A percentile compares a stretch with the other conserved stretches of the same genome.
Conservation (phyloP, 2,888 invertebrate genomes). For the Cacoxenus indagator region DNA sequence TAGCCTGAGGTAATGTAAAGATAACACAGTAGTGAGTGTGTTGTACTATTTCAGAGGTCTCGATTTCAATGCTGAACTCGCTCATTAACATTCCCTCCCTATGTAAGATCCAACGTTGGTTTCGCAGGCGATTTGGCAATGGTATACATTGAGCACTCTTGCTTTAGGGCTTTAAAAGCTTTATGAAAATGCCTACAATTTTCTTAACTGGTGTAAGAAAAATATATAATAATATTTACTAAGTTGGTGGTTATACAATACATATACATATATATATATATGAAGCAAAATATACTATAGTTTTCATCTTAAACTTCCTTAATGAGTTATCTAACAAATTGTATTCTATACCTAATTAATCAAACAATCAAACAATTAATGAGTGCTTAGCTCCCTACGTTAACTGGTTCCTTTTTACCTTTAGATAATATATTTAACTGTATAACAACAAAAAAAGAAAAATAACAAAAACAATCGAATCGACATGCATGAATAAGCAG, state of each 20-base stretch:
- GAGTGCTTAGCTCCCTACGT: conserved; percentile 10
- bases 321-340: not conserved
- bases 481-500: conserved; percentile 14
- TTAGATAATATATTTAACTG: not conserved
- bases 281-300: conserved; percentile 18
- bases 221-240: not conserved
- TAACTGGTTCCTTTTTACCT: conserved; percentile 17
- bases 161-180: too few species aligned
- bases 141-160: too few species aligned
- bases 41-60: too few species aligned
- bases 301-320: conserved; percentile 18
- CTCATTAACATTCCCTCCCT: too few species aligned
- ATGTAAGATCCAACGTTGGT: too few species aligned
- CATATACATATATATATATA: conserved; percentile 27
- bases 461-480: conserved; percentile 3
- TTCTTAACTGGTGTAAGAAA: not conserved
- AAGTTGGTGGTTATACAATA: not conserved
- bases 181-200: not conserved
- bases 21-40: too few species aligned
- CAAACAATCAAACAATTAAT: not conserved
- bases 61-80: too few species aligned
- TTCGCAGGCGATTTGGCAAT: too few species aligned
- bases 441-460: conserved; percentile 13
- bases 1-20: too few species aligned
- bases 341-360: not conserved